Base-by-base conservation (phyloP, 2,113 vertebrate genomes). In the Megaceryle torquata region DNA sequence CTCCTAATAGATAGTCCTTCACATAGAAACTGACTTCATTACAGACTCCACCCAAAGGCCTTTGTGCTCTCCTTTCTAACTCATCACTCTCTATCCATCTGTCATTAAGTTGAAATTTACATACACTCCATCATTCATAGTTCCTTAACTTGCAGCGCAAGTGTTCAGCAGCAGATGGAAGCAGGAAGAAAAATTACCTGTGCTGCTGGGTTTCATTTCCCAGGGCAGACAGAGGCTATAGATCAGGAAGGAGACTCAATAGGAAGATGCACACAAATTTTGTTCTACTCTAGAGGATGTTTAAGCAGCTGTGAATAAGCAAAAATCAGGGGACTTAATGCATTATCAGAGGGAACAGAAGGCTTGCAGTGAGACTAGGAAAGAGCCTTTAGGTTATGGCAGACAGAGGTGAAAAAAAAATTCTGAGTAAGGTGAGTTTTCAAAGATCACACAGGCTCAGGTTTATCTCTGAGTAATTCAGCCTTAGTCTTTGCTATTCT, bases 131-230 rank as follows among this genome's bases (percentile, higher is more conserved):
- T 93, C 82, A 91, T 80, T 96, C 91, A 88, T 43, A 82, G 78
- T 75, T 96, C 82, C 82, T 96, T 91, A 93, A 91, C 75, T 93
- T 95, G 59, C 94, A 93, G 54, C 78, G 51, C 28, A 4, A 91
- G 63, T 87, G 82, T 88, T 54, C 50, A 74, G 78, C 82, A 94
- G 63, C 89, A 95, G 93, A 95, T 91, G 93, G 89, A 94, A 88
- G 59, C 59, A 76, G 59, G 87, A 96, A 87, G 87, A 95, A 97
- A 95, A 95, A 95, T 72, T 51, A 15, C 54, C 59, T 86, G 25
- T 54, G 56, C 61, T 89, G 76, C 85, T 59, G 31, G 25, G 37
- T 91, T 95, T 93, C 68, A 67, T 96, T 89, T 88, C 89, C 85
- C 85, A 89, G 74, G 79, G 78, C 29, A 89, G 70, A 72, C 35